Conservation (phyloP, 2,113 vertebrate species). For the Platichthys stellatus region DNA sequence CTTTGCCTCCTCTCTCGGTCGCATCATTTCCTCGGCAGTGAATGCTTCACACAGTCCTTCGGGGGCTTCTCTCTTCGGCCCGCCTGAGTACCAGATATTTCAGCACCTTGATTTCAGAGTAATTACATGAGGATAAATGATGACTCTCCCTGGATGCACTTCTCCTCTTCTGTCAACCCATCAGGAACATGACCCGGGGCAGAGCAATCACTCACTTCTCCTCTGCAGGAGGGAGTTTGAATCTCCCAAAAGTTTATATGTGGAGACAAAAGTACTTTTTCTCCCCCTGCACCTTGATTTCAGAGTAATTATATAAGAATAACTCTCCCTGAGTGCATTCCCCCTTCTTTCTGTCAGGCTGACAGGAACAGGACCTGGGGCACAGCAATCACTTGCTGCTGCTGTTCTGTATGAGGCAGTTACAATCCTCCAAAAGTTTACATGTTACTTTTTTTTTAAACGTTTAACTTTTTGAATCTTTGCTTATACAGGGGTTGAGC, state of each 20-base stretch:
- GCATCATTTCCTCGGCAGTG: conserved; percentile 45
- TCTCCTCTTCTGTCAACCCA: conserved; percentile 50
- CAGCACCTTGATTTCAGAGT: conserved; percentile 73
- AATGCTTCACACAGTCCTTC: conserved; percentile 61
- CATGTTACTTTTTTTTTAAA: not conserved
- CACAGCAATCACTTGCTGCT: conserved; percentile 42
- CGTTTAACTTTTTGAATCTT: conserved; percentile 34
- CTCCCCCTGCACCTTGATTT: conserved; percentile 40
- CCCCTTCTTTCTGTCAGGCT: conserved; percentile 30
- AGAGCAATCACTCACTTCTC: conserved; percentile 64
- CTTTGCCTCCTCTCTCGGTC: conserved; percentile 21
- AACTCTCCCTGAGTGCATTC: conserved; percentile 47
- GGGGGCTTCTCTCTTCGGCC: conserved; percentile 53
- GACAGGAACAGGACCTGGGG: conserved; percentile 50
- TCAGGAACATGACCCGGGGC: conserved; percentile 64
- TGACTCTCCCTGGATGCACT: conserved; percentile 66
- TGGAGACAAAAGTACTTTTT: conserved; percentile 44
- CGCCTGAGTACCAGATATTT: conserved; percentile 61
- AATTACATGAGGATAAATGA: conserved; percentile 76
- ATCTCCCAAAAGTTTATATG: conserved; percentile 54
- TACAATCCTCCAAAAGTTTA: conserved; percentile 39
- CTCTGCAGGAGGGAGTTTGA: conserved; percentile 47
- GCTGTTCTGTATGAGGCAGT: conserved; percentile 32
- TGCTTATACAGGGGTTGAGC: conserved; percentile 5
- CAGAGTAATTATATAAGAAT: conserved; percentile 64